Conservation (phyloP, 2,888 invertebrate species). For the Acanthopleura granulata region DNA sequence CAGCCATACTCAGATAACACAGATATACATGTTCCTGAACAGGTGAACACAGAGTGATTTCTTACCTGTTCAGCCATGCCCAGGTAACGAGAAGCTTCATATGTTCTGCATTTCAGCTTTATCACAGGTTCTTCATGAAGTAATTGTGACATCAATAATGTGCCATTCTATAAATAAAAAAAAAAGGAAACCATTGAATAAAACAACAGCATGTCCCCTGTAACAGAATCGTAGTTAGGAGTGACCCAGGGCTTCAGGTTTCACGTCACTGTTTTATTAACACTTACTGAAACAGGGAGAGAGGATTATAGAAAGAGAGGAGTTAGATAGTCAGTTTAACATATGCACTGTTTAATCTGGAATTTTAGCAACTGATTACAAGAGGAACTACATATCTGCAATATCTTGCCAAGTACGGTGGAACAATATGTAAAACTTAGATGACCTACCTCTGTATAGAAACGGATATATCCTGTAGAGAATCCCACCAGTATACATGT, state of each 20-base stretch:
- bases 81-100: constrained; percentile 70
- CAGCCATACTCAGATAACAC: constrained; percentile 48
- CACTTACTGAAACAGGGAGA: no score
- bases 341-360: no score
- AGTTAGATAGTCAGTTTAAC: no score
- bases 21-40: constrained; percentile 68
- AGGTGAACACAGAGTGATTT: neutral
- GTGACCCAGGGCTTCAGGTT: no score
- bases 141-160: constrained; percentile 84
- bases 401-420: no score
- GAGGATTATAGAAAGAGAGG: no score
- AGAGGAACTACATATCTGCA: no score
- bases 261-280: neutral
- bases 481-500: constrained; percentile 91
- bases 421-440: no score
- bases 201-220: no score
- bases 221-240: no score
- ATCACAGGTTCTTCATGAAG: constrained; percentile 86
- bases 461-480: constrained; percentile 85
- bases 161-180: constrained; percentile 76
- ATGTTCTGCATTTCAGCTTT: constrained; percentile 84
- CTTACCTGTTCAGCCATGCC: constrained; percentile 65
- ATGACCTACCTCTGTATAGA: constrained; percentile 81
- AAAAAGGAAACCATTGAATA: neutral
- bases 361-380: no score